phyloP scores from a whole-genome alignment of 2,797 vertebrate genomes.

The Acrossocheilus wenchowensis region DNA sequence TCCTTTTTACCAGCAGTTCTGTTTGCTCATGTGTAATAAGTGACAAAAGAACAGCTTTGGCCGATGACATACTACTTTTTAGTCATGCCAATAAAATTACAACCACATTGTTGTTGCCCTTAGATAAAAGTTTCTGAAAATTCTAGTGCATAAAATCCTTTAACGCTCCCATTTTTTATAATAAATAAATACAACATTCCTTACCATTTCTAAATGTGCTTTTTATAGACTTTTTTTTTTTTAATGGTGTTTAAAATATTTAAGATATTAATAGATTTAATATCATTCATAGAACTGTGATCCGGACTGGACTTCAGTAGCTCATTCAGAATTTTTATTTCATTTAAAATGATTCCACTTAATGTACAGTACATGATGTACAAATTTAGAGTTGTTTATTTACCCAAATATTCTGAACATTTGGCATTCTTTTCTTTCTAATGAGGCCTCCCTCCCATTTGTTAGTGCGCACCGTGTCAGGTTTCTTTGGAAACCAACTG shows the following conservation, averaged over 20 bases:
- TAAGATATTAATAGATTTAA: not conserved
- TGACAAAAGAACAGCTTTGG: not conserved
- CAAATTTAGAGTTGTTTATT: slow-evolving; percentile 25
- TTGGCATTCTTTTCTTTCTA: slow-evolving; percentile 11
- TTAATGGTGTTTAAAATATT: not conserved
- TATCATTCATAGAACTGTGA: not conserved
- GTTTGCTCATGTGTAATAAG: no score
- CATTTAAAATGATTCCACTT: not conserved
- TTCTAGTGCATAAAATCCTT: not conserved
- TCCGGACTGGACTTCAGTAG: not conserved
- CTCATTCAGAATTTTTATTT: not conserved
- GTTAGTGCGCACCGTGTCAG: slow-evolving; percentile 32
- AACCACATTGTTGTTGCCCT: not conserved
- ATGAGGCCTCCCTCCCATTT: slow-evolving; percentile 28
- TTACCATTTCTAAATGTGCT: not conserved
- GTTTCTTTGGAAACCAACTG: slow-evolving; percentile 79
- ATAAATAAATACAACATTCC: not conserved
- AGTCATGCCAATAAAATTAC: not conserved
- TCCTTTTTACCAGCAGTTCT: no score
- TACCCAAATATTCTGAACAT: slow-evolving; percentile 15
- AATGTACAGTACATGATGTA: not conserved
- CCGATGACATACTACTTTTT: not conserved
- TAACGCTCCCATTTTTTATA: not conserved
- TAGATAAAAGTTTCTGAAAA: not conserved
- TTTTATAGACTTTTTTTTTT: not conserved